A percentile compares a stretch with the other conserved stretches of the same genome.
Evolutionary conservation across 2,797 vertebrate species (phyloP).

Genomic region (Bucorvus abyssinicus): DNA sequence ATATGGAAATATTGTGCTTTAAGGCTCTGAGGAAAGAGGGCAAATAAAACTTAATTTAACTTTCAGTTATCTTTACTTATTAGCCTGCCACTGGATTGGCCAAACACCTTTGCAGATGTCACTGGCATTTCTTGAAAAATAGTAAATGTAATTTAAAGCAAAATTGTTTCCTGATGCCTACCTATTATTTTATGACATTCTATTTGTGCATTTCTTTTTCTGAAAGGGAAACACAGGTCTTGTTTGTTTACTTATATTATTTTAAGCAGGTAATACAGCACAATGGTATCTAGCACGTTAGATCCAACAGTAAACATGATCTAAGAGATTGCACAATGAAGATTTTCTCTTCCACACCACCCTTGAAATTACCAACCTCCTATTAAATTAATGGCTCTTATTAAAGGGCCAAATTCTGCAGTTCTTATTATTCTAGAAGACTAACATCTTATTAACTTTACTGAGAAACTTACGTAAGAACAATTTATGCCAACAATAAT

Average conservation of each 20-base stretch:
- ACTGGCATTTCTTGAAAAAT: neutral
- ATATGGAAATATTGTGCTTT: neutral
- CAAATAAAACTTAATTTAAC: neutral
- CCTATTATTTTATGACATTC: neutral
- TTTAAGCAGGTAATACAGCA: neutral
- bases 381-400: slow-evolving; percentile 15
- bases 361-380: neutral
- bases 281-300: neutral
- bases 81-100: neutral
- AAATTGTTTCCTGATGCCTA: neutral
- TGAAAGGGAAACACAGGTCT: neutral
- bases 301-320: neutral
- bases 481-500: neutral
- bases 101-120: neutral
- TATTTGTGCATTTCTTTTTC: neutral
- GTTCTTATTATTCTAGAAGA: slow-evolving; percentile 29
- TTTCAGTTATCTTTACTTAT: neutral
- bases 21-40: neutral
- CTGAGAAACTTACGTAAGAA: neutral
- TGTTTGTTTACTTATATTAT: slow-evolving; percentile 1
- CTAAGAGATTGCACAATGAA: neutral
- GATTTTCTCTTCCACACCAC: slow-evolving; percentile 15
- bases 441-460: slow-evolving; percentile 28
- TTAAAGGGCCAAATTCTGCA: slow-evolving; percentile 14
- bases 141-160: neutral